Evolutionary conservation across 1,140 invertebrate genomes (phyloP).

Genomic region (Heliconius hewitsoni): DNA sequence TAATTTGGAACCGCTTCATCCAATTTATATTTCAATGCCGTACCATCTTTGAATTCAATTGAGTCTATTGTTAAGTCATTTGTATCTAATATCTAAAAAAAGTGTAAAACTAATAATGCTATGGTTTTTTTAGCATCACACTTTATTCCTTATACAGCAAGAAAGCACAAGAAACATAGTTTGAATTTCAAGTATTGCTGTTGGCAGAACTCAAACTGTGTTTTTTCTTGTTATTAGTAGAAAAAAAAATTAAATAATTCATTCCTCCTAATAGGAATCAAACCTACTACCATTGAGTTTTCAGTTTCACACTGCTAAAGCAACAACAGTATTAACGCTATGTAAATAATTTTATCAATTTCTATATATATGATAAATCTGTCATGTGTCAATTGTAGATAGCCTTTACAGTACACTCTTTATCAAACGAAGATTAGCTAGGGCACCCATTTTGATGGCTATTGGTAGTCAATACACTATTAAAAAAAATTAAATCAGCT

Average conservation of each 20-base stretch:
- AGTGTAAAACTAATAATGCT: background rate
- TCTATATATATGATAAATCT: background rate
- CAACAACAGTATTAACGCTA: background rate
- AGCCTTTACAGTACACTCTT: background rate
- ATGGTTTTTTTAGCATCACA: too few species aligned
- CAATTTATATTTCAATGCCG: conserved; percentile 84
- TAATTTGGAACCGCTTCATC: conserved; percentile 84
- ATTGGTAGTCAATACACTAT: background rate
- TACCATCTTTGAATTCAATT: conserved; percentile 81
- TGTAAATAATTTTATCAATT: background rate
- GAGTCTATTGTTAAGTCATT: conserved; percentile 85
- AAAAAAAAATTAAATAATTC: too few species aligned
- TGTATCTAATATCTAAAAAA: conserved; percentile 88
- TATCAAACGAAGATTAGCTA: background rate
- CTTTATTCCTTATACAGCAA: too few species aligned
- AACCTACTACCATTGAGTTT: too few species aligned
- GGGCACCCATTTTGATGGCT: background rate
- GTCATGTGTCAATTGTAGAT: conserved; percentile 4
- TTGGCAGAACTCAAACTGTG: too few species aligned
- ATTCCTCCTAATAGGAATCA: too few species aligned
- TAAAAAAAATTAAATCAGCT: too few species aligned
- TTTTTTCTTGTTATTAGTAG: too few species aligned
- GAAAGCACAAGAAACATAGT: too few species aligned
- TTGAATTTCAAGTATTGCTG: too few species aligned
- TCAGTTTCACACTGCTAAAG: too few species aligned